Evolutionary conservation across 2,113 vertebrate genomes (phyloP), one percentile per base, ranked within the genome.

Genomic region (Pristiophorus japonicus): DNA sequence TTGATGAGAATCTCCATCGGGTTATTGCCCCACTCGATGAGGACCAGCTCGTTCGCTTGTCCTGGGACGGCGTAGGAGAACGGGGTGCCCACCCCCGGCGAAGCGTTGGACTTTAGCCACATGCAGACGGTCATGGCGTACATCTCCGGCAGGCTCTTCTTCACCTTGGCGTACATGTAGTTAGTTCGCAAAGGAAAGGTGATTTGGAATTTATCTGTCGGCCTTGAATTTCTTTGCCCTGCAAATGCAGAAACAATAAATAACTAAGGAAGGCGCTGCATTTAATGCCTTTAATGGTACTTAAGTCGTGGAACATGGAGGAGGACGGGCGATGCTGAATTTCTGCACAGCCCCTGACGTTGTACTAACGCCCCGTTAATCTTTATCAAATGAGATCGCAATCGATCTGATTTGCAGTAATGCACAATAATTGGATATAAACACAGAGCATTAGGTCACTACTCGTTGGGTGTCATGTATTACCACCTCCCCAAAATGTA

Each of bases 131-230:
- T 98, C 98, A 99, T 99, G 96, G 99, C 98, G 27, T 98, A 99
- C 99, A 99, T 99, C 97, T 99, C 99, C 0, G 99, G 99, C 45
- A 99, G 98, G 97, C 98, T 99, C 97, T 97, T 97, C 97, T 98
- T 99, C 97, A 99, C 98, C 97, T 99, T 99, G 96, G 98, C 99
- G 1, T 99, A 99, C 99, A 99, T 99, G 97, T 99, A 99, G 98
- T 99, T 99, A 96, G 99, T 99, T 96, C 99, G 97, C 96, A 99
- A 97, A 0, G 98, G 98, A 96, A 99, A 99, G 0, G 98, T 99
- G 96, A 99, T 98, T 97, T 99, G 99, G 96, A 99, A 99, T 96
- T 98, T 98, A 96, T 99, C 99, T 20, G 97, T 96, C 0, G 98
- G 98, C 20, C 98, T 97, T 96, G 96, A 98, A 96, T 99, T 98